Evolutionary conservation across 2,797 vertebrate species (phyloP).

Genomic region (Aldrovandia affinis): DNA sequence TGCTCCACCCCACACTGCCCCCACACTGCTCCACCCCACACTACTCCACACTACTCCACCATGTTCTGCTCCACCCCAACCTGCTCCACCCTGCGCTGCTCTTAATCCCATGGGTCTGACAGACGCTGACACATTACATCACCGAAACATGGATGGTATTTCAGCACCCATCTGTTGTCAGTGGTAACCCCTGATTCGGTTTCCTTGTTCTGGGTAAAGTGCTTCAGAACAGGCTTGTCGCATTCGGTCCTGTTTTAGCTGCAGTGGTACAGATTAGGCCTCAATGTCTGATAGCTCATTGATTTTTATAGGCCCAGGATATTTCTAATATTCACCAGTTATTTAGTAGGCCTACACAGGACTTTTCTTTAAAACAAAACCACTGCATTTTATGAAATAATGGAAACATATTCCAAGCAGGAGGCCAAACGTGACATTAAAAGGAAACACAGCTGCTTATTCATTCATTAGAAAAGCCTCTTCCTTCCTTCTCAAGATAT

Average conservation of each 20-base stretch:
- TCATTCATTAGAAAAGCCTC: background rate
- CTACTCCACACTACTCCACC: too few relatives aligned
- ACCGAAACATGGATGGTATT: background rate
- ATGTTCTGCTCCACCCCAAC: too few relatives aligned
- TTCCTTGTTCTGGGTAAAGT: background rate
- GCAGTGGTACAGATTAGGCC: background rate
- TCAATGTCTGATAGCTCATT: background rate
- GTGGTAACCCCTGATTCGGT: background rate
- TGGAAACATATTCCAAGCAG: background rate
- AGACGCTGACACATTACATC: background rate
- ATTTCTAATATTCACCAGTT: slow-evolving; percentile 1
- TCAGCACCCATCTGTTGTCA: background rate
- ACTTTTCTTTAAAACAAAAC: background rate
- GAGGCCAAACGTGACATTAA: background rate
- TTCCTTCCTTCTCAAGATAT: background rate
- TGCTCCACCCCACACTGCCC: background rate
- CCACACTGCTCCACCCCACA: background rate
- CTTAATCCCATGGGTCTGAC: background rate
- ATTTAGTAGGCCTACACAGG: background rate
- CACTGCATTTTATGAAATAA: background rate
- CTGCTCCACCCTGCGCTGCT: background rate
- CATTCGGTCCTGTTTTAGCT: background rate
- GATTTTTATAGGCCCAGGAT: background rate
- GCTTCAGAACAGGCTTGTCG: background rate
- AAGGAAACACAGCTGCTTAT: background rate